A percentile compares a stretch with the other conserved stretches of the same genome.
Conservation (phyloP, 2,888 invertebrate species). For the Carabus problematicus region DNA sequence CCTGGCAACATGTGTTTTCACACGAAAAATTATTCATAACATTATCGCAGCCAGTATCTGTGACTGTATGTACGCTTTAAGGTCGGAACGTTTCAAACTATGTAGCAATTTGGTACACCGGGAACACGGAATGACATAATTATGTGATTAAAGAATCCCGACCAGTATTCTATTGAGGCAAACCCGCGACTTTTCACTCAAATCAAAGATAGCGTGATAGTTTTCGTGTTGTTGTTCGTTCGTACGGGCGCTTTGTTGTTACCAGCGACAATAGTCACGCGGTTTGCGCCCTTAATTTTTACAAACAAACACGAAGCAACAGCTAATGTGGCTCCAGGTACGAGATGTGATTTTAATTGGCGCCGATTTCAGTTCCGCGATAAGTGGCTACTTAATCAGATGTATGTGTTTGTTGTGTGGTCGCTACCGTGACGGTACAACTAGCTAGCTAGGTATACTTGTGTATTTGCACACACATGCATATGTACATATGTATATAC, state of each 20-base stretch:
- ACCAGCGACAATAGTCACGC: too few species aligned
- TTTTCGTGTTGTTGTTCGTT: background rate
- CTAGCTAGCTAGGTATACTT: background rate
- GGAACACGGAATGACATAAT: slow-evolving; percentile 55
- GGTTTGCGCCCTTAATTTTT: too few species aligned
- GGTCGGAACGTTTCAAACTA: background rate
- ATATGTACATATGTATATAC: too few species aligned
- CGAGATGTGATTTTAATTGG: slow-evolving; percentile 21
- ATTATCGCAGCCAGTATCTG: slow-evolving; percentile 44
- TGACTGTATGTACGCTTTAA: slow-evolving; percentile 5
- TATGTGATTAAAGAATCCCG: slow-evolving; percentile 52
- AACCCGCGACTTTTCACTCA: slow-evolving; percentile 4
- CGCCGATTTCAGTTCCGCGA: slow-evolving; percentile 14
- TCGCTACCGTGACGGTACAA: slow-evolving; percentile 9
- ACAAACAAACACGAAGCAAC: slow-evolving; percentile 1
- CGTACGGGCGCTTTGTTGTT: background rate
- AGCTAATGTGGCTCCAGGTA: slow-evolving; percentile 6
- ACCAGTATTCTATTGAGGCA: too few species aligned
- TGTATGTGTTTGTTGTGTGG: slow-evolving; percentile 6
- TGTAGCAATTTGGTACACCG: slow-evolving; percentile 48
- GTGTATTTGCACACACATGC: background rate
- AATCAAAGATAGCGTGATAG: slow-evolving; percentile 3
- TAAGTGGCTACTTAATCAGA: slow-evolving; percentile 21
- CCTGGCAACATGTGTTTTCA: slow-evolving; percentile 54
- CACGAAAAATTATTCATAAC: slow-evolving; percentile 57